These are phyloP conservation scores for Cepaea hortensis DNA, from an alignment of 2,888 invertebrate genomes.

Conservation along the genomic window DNA sequence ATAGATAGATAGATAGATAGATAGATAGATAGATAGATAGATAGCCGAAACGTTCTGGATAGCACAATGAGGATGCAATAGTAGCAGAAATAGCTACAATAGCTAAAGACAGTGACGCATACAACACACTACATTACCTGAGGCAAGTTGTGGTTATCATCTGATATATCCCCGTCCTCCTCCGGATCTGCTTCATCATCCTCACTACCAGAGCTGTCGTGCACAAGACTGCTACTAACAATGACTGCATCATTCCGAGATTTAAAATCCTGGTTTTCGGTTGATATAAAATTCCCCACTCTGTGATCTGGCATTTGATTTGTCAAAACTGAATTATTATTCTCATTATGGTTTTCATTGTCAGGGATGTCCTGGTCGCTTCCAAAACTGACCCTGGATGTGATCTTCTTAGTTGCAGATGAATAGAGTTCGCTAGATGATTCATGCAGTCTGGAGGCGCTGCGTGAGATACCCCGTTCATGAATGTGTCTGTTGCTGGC, in stretches of 20 bases:
- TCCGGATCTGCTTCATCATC: background rate
- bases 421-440: background rate
- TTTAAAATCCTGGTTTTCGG: background rate
- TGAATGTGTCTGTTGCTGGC: background rate
- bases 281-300: background rate
- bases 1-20: background rate
- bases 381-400: background rate
- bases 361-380: background rate
- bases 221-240: background rate
- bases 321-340: background rate
- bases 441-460: constrained; percentile 11
- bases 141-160: background rate
- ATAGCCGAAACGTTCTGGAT: background rate
- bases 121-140: constrained; percentile 3
- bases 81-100: no score
- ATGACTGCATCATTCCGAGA: background rate
- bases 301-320: background rate
- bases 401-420: background rate
- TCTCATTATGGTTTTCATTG: background rate
- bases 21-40: background rate
- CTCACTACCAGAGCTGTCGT: background rate
- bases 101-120: background rate
- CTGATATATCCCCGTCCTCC: background rate
- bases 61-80: no score
- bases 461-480: constrained; percentile 4